Conservation (phyloP, 2,113 vertebrate genomes). For the Cyrtonyx montezumae region DNA sequence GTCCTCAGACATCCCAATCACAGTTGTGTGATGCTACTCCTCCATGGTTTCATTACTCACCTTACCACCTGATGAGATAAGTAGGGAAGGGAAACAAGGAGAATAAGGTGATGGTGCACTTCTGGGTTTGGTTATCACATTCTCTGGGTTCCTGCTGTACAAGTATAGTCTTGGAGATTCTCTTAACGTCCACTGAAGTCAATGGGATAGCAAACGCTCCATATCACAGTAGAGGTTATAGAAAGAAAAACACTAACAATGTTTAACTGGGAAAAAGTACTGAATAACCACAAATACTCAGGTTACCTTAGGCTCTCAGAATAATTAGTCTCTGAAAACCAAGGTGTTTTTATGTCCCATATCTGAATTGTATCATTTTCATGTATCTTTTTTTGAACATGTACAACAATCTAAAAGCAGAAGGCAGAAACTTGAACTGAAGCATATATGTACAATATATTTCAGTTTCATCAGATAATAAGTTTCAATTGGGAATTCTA, state of each 20-base stretch:
- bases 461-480: not conserved
- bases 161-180: not conserved
- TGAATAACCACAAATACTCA: not conserved
- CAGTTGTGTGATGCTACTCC: not conserved
- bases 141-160: not conserved
- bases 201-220: not conserved
- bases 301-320: not conserved
- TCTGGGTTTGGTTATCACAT: not conserved
- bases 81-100: not conserved
- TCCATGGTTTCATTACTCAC: not conserved
- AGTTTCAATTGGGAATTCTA: not conserved
- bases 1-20: rapidly evolving
- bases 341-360: not conserved
- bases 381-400: not conserved
- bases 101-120: not conserved
- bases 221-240: not conserved
- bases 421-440: not conserved
- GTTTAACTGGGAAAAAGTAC: not conserved
- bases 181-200: not conserved
- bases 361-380: not conserved
- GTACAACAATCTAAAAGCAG: not conserved
- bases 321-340: not conserved
- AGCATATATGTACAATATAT: not conserved
- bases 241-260: not conserved
- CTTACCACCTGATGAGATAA: not conserved